These are phyloP conservation scores for Novumbra hubbsi DNA, from an alignment of 2,797 vertebrate species.

Conservation along the genomic window DNA sequence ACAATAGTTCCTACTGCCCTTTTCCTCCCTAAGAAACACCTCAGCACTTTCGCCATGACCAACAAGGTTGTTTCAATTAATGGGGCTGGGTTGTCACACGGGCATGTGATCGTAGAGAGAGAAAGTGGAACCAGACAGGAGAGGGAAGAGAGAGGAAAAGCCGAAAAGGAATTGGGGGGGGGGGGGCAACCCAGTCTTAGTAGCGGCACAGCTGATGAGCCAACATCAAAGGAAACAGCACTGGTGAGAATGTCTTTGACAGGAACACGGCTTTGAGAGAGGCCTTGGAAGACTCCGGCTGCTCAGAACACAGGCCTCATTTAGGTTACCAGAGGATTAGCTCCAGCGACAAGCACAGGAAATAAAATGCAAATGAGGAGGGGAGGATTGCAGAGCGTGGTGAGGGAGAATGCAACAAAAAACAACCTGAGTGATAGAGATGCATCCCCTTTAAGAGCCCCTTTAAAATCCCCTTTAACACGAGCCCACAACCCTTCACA, in stretches of 20 bases:
- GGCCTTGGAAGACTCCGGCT: conserved; percentile 51
- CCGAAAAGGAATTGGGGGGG: no score
- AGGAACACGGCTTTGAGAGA: conserved; percentile 41
- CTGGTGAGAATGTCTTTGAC: conserved; percentile 26
- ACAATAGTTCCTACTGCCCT: conserved; percentile 8
- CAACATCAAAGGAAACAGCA: conserved; percentile 13
- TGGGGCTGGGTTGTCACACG: conserved; percentile 45
- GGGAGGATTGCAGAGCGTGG: conserved; percentile 35
- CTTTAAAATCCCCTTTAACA: neutral
- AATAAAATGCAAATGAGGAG: conserved; percentile 78
- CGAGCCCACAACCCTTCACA: conserved; percentile 10
- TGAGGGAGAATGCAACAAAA: conserved; percentile 53
- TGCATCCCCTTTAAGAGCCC: neutral
- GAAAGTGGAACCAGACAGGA: neutral
- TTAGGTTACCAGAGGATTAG: conserved; percentile 73
- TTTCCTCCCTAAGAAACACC: conserved; percentile 33
- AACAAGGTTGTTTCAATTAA: conserved; percentile 55
- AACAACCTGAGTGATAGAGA: neutral
- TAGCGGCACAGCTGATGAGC: conserved; percentile 6
- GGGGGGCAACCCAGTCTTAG: neutral
- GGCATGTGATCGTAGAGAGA: conserved; percentile 31
- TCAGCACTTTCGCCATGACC: conserved; percentile 53
- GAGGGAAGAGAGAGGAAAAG: neutral
- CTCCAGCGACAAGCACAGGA: conserved; percentile 62
- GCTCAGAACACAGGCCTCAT: conserved; percentile 72